These are phyloP conservation scores for Rapana venosa DNA, from an alignment of 2,888 invertebrate species.

Conservation along the genomic window DNA sequence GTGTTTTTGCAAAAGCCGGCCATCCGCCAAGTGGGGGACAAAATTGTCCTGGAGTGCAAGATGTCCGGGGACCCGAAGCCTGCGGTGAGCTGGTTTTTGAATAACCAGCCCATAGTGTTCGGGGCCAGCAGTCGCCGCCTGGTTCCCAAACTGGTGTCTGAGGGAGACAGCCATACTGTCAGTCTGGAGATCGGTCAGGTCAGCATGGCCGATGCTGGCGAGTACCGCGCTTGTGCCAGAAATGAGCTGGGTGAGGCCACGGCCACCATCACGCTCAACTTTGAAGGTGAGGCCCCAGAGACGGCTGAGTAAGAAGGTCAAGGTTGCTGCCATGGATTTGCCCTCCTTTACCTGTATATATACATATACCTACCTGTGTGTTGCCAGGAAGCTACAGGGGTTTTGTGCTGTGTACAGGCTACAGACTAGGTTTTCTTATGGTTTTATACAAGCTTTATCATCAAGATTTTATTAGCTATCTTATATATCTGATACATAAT, in stretches of 20 bases:
- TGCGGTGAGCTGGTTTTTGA: slow-evolving; percentile 95
- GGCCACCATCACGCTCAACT: slow-evolving; percentile 91
- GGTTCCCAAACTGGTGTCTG: slow-evolving; percentile 71
- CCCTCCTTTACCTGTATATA: no score
- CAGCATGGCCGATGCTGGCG: slow-evolving; percentile 88
- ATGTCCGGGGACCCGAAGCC: slow-evolving; percentile 82
- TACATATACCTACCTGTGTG: no score
- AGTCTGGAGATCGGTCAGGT: slow-evolving; percentile 91
- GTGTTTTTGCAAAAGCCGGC: slow-evolving; percentile 98
- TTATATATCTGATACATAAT: no score
- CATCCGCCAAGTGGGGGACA: slow-evolving; percentile 94
- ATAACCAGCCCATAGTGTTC: slow-evolving; percentile 85
- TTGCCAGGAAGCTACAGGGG: no score
- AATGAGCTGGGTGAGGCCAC: slow-evolving; percentile 95
- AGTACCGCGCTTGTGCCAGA: slow-evolving; percentile 94
- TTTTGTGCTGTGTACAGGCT: no score
- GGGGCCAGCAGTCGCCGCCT: slow-evolving; percentile 45
- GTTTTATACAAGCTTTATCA: no score
- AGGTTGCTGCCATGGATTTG: not conserved
- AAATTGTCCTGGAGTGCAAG: slow-evolving; percentile 83
- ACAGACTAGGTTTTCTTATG: no score
- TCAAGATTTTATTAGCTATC: no score
- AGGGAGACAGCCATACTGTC: slow-evolving; percentile 88
- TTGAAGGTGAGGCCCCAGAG: slow-evolving; percentile 70
- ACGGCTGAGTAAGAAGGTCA: not conserved